Percentiles rank a stretch among this genome's conserved stretches.
These are phyloP conservation scores for Scophthalmus maximus DNA, from an alignment of 2,113 vertebrate species.

Conservation along the genomic window DNA sequence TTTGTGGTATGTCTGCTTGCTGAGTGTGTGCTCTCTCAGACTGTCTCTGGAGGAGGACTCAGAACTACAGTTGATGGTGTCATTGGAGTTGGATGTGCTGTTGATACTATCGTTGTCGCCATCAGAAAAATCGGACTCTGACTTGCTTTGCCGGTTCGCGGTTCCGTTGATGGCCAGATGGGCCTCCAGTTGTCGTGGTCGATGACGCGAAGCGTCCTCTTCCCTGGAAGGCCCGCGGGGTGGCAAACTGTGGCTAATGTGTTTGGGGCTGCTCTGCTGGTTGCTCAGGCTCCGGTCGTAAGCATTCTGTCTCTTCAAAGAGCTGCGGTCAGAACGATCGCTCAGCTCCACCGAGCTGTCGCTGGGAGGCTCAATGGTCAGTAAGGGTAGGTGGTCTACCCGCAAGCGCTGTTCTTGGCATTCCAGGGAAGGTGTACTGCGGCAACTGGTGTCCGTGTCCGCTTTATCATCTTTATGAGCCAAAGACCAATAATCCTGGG, in stretches of 20 bases:
- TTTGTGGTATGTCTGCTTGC: conserved; percentile 98
- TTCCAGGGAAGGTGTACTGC: conserved; percentile 92
- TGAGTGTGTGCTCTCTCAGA: conserved; percentile 94
- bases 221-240: conserved; percentile 87
- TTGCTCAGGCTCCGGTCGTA: conserved; percentile 86
- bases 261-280: conserved; percentile 92
- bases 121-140: conserved; percentile 96
- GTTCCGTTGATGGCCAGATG: conserved; percentile 95
- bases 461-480: conserved; percentile 91
- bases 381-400: conserved; percentile 90
- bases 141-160: conserved; percentile 93
- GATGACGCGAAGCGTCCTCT: conserved; percentile 86
- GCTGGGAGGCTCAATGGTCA: conserved; percentile 95
- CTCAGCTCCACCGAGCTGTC: conserved; percentile 96
- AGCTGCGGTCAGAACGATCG: conserved; percentile 92
- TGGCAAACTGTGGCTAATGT: conserved; percentile 84
- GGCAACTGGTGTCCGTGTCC: conserved; percentile 93
- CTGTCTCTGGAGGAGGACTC: conserved; percentile 96
- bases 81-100: conserved; percentile 98
- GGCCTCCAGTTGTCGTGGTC: conserved; percentile 88
- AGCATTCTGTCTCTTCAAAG: conserved; percentile 88
- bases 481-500: conserved; percentile 94
- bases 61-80: conserved; percentile 98
- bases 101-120: conserved; percentile 98
- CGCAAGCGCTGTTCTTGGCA: conserved; percentile 90